Evolutionary conservation across 2,797 vertebrate species (phyloP).

Genomic region (Nyctalus aviator): DNA sequence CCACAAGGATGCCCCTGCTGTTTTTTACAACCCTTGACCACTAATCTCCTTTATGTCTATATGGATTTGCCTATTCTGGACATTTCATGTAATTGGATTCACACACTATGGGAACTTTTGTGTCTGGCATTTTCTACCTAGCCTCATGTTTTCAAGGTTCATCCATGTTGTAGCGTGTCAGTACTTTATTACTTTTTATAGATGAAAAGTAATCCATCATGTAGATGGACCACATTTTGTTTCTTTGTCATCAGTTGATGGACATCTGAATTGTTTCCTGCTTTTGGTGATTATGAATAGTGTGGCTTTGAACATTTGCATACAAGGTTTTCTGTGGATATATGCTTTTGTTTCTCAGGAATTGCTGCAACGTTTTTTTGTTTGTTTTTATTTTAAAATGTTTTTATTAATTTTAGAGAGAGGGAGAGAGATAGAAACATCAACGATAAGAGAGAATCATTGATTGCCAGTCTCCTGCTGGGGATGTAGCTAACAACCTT

Average conservation of each 20-base stretch:
- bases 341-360: not conserved
- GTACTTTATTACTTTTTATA: not conserved
- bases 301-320: not conserved
- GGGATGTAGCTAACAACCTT: too few species aligned
- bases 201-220: not conserved
- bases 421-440: too few species aligned
- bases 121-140: not conserved
- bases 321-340: too few species aligned
- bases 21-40: not conserved
- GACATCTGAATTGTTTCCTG: not conserved
- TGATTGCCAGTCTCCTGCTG: too few species aligned
- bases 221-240: not conserved
- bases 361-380: not conserved
- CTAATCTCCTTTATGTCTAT: not conserved
- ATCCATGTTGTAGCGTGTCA: rapidly evolving
- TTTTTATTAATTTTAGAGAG: too few species aligned
- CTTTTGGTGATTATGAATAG: not conserved
- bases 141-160: not conserved
- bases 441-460: too few species aligned
- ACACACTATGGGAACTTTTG: not conserved
- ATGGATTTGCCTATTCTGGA: not conserved
- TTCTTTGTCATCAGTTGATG: rapidly evolving
- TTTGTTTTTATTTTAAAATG: not conserved
- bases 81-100: not conserved
- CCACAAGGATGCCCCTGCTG: not conserved